Base-by-base conservation (phyloP, 1,140 invertebrate genomes). In the Pogonomyrmex barbatus region DNA sequence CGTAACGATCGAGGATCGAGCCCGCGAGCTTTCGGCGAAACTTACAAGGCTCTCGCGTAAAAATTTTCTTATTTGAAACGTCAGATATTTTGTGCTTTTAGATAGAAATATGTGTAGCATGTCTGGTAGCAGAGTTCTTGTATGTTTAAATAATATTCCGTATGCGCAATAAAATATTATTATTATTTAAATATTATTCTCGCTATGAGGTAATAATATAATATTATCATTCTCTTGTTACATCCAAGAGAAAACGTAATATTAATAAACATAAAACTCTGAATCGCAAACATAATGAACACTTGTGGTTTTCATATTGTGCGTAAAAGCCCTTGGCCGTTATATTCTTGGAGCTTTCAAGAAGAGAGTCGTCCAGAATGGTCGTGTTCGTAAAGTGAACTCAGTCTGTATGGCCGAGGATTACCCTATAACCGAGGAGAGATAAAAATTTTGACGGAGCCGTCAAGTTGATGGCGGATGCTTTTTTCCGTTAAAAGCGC, bases 371-470 rank as follows among this genome's bases (percentile, higher is more conserved):
- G 63, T 47, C 67, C 45, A 24, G 45, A 79, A 79, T 52, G 76
- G 76, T 65, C 33, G 33, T 78, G 76, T 78, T 63, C 76, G 42
- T 45, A 52, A 79, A 67, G 60, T 67, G 45, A 67, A 65, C 54
- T 76, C 73, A 76, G 24, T 9, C 76, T 67, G 77, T 58, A 58
- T 71, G 65, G 12, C 39, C 45, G 78, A 73, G 67, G 54, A 82
- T 71, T 52, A 73, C 42, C 42, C 42, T 39, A 73, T 33, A 73
- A 81, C 39, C 67, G 30, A 60, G 45, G 67, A 82, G 67, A 73
- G 67, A 82, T 73, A 82, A 82, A 82, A 82, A 82, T 82, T 82
- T 81, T 67, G 77, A 33, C 39, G 52, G 36, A 71, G 39, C 77
- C 68, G 79, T 73, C 67, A 56, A 36, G 47, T 39, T 33, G 54